phyloP scores from a whole-genome alignment of 2,113 vertebrate species.

The Gambusia affinis region DNA sequence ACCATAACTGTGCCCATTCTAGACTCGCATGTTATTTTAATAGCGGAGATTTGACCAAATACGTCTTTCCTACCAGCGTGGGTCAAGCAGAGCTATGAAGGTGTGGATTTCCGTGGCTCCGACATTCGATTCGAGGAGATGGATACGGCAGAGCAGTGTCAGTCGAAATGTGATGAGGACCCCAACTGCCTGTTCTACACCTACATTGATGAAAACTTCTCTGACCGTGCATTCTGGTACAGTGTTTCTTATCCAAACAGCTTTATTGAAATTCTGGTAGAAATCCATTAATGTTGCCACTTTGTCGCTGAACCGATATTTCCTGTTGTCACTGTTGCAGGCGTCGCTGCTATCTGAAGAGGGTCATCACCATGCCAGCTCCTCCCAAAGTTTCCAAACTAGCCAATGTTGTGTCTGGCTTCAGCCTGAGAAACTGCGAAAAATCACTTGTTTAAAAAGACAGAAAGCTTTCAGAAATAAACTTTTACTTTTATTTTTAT shows the following conservation, averaged over 20 bases:
- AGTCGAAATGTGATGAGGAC: conserved; percentile 51
- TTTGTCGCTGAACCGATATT: background rate
- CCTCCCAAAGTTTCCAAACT: conserved; percentile 42
- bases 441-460: background rate
- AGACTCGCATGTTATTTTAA: background rate
- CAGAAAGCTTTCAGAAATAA: background rate
- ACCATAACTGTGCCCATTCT: no score
- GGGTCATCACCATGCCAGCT: conserved; percentile 55
- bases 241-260: background rate
- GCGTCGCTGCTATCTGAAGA: conserved; percentile 67
- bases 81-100: conserved; percentile 7
- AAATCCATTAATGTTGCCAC: background rate
- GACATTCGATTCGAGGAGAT: conserved; percentile 37
- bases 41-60: background rate
- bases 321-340: conserved; percentile 35
- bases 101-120: conserved; percentile 29
- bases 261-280: background rate
- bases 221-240: background rate
- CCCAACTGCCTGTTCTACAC: conserved; percentile 70
- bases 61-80: conserved; percentile 51
- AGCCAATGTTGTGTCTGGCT: conserved; percentile 54
- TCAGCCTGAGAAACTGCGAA: conserved; percentile 34
- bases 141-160: conserved; percentile 29
- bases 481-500: background rate
- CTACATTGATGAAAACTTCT: conserved; percentile 29